These are phyloP conservation scores for Saturnia pavonia DNA, from an alignment of 2,888 invertebrate species.

Conservation along the genomic window DNA sequence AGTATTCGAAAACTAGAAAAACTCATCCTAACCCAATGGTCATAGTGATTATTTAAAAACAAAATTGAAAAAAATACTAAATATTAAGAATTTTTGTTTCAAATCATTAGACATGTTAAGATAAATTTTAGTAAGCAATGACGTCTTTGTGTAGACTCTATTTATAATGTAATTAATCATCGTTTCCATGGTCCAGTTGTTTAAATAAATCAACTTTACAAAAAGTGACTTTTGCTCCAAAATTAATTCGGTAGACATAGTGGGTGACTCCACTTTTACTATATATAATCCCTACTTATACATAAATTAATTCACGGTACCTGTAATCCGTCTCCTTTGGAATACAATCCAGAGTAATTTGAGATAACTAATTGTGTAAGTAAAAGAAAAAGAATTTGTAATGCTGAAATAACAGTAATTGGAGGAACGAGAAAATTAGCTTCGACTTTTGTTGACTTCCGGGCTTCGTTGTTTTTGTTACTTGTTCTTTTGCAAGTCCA, in stretches of 20 bases:
- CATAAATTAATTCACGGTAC: background rate
- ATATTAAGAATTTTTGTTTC: too few species aligned
- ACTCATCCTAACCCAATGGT: too few species aligned
- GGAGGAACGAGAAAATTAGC: constrained; percentile 22
- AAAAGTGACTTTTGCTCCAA: background rate
- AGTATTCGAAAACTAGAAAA: too few species aligned
- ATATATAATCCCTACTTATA: background rate
- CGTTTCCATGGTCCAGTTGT: background rate
- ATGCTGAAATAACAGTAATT: constrained; percentile 21
- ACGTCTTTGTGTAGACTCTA: background rate
- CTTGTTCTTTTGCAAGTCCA: constrained; percentile 19
- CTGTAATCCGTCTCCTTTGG: constrained; percentile 5
- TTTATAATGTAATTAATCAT: background rate
- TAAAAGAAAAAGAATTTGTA: constrained; percentile 19
- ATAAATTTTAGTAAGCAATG: background rate
- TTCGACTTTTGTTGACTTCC: constrained; percentile 23
- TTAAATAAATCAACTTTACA: background rate
- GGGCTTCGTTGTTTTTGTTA: constrained; percentile 24
- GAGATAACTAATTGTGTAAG: constrained; percentile 7
- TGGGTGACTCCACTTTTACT: background rate
- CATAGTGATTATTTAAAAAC: too few species aligned
- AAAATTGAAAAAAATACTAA: too few species aligned
- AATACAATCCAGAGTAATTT: constrained; percentile 1
- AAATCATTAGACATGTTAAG: background rate
- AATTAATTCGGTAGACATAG: background rate